Evolutionary conservation across 2,113 vertebrate species (phyloP).

Genomic region (Steatornis caripensis): DNA sequence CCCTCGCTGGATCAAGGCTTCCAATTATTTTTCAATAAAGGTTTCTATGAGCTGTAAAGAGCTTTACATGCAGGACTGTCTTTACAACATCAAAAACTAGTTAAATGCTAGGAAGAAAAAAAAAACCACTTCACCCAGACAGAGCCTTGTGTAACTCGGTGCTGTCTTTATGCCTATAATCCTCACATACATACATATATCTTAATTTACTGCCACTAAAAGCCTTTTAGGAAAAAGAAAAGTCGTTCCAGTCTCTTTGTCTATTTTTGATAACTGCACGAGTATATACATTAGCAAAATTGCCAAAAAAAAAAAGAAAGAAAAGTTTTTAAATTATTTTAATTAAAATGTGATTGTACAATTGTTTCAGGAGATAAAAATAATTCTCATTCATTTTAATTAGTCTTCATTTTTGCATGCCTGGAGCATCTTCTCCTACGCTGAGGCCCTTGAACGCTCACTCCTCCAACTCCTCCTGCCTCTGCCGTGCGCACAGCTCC

Average conservation of each 20-base stretch:
- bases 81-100: not conserved
- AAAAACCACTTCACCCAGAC: not conserved
- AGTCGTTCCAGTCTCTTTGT: not conserved
- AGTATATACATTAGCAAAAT: not conserved
- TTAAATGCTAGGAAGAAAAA: not conserved
- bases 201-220: constrained; percentile 31
- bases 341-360: constrained; percentile 27
- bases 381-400: constrained; percentile 36
- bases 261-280: not conserved
- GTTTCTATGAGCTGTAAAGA: not conserved
- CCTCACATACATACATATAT: not conserved
- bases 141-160: not conserved
- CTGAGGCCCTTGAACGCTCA: not conserved
- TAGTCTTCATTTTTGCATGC: not conserved
- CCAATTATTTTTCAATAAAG: not conserved
- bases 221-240: not conserved
- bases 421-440: not conserved
- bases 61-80: not conserved
- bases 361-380: constrained; percentile 54
- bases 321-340: not conserved
- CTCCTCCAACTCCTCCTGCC: not conserved
- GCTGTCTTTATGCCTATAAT: not conserved
- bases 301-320: not conserved
- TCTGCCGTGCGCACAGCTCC: not conserved
- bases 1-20: not conserved